phyloP scores from a whole-genome alignment of 2,113 vertebrate genomes.

The Centropus bengalensis region DNA sequence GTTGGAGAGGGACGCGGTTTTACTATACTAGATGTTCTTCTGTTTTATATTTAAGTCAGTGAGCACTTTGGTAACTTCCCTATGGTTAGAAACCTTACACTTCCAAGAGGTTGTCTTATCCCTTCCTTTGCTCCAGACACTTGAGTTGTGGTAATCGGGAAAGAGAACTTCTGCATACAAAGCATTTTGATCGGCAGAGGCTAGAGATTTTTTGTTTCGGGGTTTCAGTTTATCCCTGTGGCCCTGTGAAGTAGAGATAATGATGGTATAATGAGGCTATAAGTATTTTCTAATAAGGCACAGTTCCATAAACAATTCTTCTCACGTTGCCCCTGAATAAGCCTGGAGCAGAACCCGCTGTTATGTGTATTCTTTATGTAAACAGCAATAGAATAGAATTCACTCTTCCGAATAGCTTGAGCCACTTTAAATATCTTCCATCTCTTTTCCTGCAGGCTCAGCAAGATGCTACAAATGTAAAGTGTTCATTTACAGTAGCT shows the following conservation, averaged over 20 bases:
- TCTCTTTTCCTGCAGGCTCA: background rate
- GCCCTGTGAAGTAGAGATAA: background rate
- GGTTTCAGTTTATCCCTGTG: background rate
- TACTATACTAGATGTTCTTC: background rate
- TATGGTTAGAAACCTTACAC: background rate
- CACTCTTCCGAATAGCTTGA: background rate
- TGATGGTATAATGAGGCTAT: background rate
- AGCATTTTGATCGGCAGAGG: background rate
- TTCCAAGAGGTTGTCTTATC: background rate
- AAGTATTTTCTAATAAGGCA: background rate
- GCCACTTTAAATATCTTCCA: background rate
- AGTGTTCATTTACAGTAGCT: background rate
- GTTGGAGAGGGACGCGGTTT: background rate
- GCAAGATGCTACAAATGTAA: background rate
- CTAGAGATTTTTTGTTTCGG: background rate
- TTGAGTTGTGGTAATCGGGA: background rate
- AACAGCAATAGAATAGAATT: background rate
- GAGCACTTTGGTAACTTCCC: background rate
- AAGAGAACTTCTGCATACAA: background rate
- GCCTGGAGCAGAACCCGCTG: background rate
- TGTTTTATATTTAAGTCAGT: background rate
- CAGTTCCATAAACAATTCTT: background rate
- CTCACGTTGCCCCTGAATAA: background rate
- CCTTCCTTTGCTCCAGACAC: background rate
- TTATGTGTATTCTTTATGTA: fast-evolving